These are phyloP conservation scores for Actenoides lindsayi DNA, from an alignment of 2,113 vertebrate species.

Conservation along the genomic window DNA sequence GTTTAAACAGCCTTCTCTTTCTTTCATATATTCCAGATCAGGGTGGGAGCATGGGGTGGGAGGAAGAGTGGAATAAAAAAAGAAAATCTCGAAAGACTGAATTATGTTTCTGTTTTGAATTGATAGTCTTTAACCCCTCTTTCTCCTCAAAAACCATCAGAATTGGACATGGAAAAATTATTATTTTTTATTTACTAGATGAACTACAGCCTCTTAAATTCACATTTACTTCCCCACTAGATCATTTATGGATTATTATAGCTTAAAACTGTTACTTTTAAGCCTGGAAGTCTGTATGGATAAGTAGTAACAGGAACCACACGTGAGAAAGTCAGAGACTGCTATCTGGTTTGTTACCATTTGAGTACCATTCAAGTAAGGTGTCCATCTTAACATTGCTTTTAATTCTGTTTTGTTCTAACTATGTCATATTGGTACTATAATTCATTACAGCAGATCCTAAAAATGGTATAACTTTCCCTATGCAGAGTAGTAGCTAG, in stretches of 20 bases:
- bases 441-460: not conserved
- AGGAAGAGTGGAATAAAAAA: rapidly evolving
- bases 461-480: not conserved
- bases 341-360: not conserved
- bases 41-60: no score
- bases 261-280: not conserved
- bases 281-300: not conserved
- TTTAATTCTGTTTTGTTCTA: not conserved
- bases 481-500: not conserved
- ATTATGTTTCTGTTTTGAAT: not conserved
- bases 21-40: not conserved
- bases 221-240: not conserved
- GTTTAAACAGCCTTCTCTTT: not conserved
- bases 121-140: not conserved
- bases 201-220: not conserved
- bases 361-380: not conserved
- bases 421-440: not conserved
- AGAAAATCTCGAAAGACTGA: not conserved
- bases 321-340: not conserved
- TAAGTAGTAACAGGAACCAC: not conserved
- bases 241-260: not conserved
- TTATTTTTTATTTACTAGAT: not conserved
- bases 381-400: not conserved
- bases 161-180: not conserved
- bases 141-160: not conserved